Evolutionary conservation across 1,140 invertebrate species (phyloP).

Genomic region (Pseudomyrmex concolor): DNA sequence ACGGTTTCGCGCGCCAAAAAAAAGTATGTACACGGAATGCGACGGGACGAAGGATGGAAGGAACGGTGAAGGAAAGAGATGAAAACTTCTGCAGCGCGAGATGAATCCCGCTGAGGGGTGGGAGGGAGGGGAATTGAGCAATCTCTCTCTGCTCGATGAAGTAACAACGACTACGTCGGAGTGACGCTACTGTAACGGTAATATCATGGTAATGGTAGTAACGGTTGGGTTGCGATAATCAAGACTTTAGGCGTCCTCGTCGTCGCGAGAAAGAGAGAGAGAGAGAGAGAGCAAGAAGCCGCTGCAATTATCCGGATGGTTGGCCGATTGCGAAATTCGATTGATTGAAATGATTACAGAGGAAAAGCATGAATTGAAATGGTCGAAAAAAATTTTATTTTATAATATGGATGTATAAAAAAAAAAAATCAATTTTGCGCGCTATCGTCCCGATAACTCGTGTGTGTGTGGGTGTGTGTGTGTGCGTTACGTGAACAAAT

Average conservation of each 20-base stretch:
- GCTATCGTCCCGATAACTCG: too few species aligned
- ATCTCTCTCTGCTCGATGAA: constrained; percentile 47
- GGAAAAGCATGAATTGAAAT: too few species aligned
- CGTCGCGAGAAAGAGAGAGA: neutral
- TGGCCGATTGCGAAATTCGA: neutral
- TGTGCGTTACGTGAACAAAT: too few species aligned
- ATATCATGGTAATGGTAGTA: constrained; percentile 42
- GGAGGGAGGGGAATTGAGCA: constrained; percentile 41
- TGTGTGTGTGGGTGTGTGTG: too few species aligned
- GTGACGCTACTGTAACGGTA: constrained; percentile 68
- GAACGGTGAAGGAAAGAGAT: neutral
- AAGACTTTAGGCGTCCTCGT: neutral
- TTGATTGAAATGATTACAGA: too few species aligned
- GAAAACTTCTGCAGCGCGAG: constrained; percentile 25
- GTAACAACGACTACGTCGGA: constrained; percentile 49
- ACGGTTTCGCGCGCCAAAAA: constrained; percentile 34
- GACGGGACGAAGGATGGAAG: neutral
- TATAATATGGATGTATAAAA: too few species aligned
- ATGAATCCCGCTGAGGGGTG: constrained; percentile 42
- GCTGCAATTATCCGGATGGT: neutral
- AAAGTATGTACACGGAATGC: constrained; percentile 1
- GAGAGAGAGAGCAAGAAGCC: neutral
- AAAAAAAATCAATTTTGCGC: too few species aligned
- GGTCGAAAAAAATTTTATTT: too few species aligned
- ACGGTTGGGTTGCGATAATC: constrained; percentile 46